These are phyloP conservation scores for Decapterus maruadsi DNA, from an alignment of 2,797 vertebrate species.

Conservation along the genomic window DNA sequence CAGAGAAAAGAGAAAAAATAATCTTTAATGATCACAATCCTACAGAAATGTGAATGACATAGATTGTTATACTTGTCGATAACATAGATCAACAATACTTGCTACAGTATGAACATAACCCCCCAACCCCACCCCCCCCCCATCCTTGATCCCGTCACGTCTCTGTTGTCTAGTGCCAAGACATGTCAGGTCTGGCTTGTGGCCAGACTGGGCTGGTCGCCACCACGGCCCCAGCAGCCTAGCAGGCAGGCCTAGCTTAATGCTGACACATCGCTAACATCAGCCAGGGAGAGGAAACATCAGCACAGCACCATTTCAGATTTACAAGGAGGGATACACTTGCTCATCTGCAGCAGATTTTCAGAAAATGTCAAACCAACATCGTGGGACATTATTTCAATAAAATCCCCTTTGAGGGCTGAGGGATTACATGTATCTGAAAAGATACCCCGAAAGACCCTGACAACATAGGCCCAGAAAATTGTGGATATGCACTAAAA, in stretches of 20 bases:
- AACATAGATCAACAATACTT: conserved; percentile 45
- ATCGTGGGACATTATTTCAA: conserved; percentile 22
- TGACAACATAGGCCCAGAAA: not conserved
- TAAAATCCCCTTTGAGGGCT: conserved; percentile 6
- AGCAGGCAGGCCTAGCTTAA: conserved; percentile 76
- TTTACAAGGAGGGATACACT: conserved; percentile 57
- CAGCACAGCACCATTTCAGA: conserved; percentile 76
- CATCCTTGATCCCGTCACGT: conserved; percentile 65
- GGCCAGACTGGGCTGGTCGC: conserved; percentile 79
- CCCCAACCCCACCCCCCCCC: conserved; percentile 22
- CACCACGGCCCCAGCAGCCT: conserved; percentile 75
- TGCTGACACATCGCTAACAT: conserved; percentile 85
- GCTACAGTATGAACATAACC: conserved; percentile 33
- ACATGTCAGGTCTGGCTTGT: conserved; percentile 77
- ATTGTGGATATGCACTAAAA: conserved; percentile 26
- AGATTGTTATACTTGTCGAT: conserved; percentile 29
- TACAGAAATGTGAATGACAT: conserved; percentile 18
- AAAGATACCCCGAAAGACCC: not conserved
- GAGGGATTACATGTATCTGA: conserved; percentile 19
- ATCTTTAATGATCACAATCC: conserved; percentile 30
- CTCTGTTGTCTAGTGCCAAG: conserved; percentile 71
- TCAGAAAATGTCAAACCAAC: conserved; percentile 39
- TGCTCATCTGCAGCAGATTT: conserved; percentile 57
- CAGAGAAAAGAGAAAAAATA: conserved; percentile 21
- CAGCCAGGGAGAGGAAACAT: conserved; percentile 80